Conservation (phyloP, 2,113 vertebrate species). For the Apus apus region DNA sequence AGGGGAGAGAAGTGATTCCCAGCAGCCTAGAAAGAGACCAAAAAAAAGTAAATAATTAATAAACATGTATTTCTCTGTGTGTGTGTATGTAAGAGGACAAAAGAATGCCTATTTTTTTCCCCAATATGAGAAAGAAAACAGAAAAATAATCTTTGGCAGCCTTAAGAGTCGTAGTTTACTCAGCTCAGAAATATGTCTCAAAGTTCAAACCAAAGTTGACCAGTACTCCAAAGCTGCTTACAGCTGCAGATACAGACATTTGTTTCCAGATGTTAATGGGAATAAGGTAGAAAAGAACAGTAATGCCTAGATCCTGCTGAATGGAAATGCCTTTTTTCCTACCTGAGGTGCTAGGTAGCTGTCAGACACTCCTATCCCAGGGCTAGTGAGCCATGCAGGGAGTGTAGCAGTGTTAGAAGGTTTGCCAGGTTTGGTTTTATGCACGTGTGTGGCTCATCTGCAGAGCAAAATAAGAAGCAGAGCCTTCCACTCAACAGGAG, state of each 20-base stretch:
- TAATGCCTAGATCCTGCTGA: neutral
- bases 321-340: neutral
- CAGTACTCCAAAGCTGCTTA: neutral
- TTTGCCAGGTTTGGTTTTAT: conserved; percentile 29
- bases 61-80: neutral
- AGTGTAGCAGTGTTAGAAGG: neutral
- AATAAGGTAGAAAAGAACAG: neutral
- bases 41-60: neutral
- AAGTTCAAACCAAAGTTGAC: conserved; percentile 31
- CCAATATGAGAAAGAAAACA: neutral
- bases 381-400: neutral
- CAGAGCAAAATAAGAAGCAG: neutral
- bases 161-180: neutral
- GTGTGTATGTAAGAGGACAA: neutral
- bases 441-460: neutral
- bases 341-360: neutral
- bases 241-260: neutral
- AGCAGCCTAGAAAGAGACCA: neutral
- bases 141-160: conserved; percentile 20
- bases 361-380: neutral
- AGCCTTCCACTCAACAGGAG: conserved; percentile 38
- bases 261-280: conserved; percentile 6
- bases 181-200: neutral
- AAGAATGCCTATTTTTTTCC: neutral
- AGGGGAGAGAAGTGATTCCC: neutral